Evolutionary conservation across 2,888 invertebrate genomes (phyloP).

Genomic region (Scaptomyza parva): DNA sequence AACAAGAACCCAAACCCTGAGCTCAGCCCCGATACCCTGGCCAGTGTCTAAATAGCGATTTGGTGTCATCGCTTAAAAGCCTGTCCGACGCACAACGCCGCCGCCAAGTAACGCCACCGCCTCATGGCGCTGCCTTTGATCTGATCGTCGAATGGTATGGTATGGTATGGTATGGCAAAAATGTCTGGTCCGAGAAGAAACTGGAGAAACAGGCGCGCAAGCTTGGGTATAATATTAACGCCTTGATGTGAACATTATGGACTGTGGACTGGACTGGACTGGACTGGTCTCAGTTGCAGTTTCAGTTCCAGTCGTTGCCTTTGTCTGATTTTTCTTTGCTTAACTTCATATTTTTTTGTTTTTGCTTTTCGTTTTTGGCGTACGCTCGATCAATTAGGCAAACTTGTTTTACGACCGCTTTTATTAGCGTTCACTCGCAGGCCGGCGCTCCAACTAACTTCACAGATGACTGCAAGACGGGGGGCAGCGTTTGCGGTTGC

Average conservation of each 20-base stretch:
- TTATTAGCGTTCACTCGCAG: slow-evolving; percentile 75
- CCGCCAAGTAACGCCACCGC: slow-evolving; percentile 77
- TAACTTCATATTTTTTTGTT: slow-evolving; percentile 28
- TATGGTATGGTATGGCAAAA: slow-evolving; percentile 77
- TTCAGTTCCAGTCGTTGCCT: slow-evolving; percentile 51
- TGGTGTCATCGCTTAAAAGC: slow-evolving; percentile 85
- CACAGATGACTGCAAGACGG: slow-evolving; percentile 8
- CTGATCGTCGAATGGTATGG: slow-evolving; percentile 66
- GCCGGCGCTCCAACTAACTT: slow-evolving; percentile 64
- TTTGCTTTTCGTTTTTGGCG: slow-evolving; percentile 71
- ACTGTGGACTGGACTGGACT: slow-evolving; percentile 17
- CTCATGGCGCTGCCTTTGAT: slow-evolving; percentile 75
- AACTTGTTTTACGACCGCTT: slow-evolving; percentile 84
- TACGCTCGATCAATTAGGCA: slow-evolving; percentile 84
- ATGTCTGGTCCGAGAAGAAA: slow-evolving; percentile 36
- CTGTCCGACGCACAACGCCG: slow-evolving; percentile 77
- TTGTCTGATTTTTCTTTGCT: slow-evolving; percentile 51
- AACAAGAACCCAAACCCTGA: slow-evolving; percentile 7
- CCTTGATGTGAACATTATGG: slow-evolving; percentile 53
- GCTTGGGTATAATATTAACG: slow-evolving; percentile 70
- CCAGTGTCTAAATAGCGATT: slow-evolving; percentile 84
- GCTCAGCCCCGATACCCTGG: slow-evolving; percentile 2
- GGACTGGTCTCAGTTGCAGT: slow-evolving; percentile 43
- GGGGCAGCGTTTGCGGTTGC: background rate
- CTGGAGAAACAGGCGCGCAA: slow-evolving; percentile 48